Evolutionary conservation across 2,888 invertebrate genomes (phyloP).

Genomic region (Anodontia alba): DNA sequence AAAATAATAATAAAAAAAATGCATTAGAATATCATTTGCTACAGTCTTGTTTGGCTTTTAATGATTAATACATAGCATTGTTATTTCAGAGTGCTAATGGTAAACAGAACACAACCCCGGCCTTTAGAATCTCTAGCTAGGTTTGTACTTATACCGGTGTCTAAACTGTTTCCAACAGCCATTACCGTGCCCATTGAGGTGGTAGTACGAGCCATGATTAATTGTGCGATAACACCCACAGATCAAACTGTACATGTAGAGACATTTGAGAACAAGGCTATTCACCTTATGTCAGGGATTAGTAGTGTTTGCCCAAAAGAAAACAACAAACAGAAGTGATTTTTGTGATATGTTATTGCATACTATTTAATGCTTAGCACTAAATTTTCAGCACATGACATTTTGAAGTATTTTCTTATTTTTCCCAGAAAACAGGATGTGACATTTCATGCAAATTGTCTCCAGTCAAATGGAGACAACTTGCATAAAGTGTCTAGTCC

Average conservation of each 20-base stretch:
- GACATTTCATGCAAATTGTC: too few relatives aligned
- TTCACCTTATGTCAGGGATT: constrained; percentile 76
- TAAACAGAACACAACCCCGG: constrained; percentile 79
- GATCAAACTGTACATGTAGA: constrained; percentile 71
- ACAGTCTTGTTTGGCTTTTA: too few relatives aligned
- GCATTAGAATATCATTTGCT: too few relatives aligned
- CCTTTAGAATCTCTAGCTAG: constrained; percentile 75
- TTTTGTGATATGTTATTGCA: background rate
- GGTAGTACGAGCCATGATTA: constrained; percentile 82
- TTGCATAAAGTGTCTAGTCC: too few relatives aligned
- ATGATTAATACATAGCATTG: too few relatives aligned
- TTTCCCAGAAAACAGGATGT: too few relatives aligned
- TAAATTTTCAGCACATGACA: too few relatives aligned
- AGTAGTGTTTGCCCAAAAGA: constrained; percentile 25
- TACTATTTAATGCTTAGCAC: too few relatives aligned
- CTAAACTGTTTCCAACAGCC: constrained; percentile 80
- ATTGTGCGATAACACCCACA: constrained; percentile 69
- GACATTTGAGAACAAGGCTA: constrained; percentile 80
- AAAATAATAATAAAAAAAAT: too few relatives aligned
- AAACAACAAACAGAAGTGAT: background rate
- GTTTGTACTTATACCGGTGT: constrained; percentile 78
- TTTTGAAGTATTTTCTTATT: too few relatives aligned
- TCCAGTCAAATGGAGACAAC: too few relatives aligned
- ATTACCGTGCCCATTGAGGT: constrained; percentile 79
- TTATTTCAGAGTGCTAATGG: constrained; percentile 78